Percentiles rank a stretch among this genome's conserved stretches.
Evolutionary conservation across 2,113 vertebrate genomes (phyloP).

Genomic region (Sylvilagus bachmani): DNA sequence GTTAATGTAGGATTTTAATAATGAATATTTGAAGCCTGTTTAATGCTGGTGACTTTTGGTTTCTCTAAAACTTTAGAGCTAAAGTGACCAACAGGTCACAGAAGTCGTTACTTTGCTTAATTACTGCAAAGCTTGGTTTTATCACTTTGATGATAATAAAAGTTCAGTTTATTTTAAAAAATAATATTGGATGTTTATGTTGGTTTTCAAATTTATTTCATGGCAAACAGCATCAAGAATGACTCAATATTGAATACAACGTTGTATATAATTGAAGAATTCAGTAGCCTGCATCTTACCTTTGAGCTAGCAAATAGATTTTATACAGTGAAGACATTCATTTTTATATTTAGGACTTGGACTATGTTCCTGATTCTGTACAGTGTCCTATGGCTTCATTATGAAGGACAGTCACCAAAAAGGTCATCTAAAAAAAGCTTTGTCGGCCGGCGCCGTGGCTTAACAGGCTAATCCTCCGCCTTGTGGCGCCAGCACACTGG

Average conservation of each 20-base stretch:
- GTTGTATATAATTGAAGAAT: constrained; percentile 26
- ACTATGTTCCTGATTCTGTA: constrained; percentile 93
- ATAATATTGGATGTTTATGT: background rate
- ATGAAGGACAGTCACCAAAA: constrained; percentile 93
- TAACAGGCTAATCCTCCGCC: too few species aligned
- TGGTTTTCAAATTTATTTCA: constrained; percentile 39
- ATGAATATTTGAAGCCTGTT: background rate
- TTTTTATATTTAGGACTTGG: constrained; percentile 88
- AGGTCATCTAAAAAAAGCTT: constrained; percentile 84
- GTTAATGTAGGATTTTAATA: background rate
- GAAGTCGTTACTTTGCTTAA: background rate
- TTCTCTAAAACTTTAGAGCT: constrained; percentile 2
- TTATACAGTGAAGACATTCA: background rate
- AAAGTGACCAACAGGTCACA: constrained; percentile 4
- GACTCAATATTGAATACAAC: background rate
- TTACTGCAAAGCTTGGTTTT: background rate
- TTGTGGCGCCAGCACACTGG: too few species aligned
- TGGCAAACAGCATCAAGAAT: background rate
- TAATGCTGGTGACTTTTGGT: background rate
- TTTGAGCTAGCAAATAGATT: background rate
- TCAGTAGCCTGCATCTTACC: background rate
- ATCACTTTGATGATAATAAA: background rate
- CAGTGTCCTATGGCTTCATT: constrained; percentile 89
- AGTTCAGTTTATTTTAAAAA: constrained; percentile 19
- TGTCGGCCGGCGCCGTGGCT: too few species aligned